Evolutionary conservation across 2,797 vertebrate species (phyloP).

Genomic region (Mareca strepera): DNA sequence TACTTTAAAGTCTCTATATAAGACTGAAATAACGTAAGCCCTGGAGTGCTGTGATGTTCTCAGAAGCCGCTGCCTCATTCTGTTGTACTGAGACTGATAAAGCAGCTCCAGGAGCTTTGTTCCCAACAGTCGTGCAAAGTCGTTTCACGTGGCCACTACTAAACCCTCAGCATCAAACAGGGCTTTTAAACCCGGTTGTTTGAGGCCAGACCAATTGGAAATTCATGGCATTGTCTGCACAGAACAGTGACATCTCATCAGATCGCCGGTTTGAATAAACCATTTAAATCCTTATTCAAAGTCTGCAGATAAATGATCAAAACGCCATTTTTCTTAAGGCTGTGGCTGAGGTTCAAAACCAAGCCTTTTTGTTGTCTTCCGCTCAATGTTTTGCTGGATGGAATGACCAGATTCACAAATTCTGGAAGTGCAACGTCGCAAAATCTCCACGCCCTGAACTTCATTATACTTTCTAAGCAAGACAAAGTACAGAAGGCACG

Average conservation of each 20-base stretch:
- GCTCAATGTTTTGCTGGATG: not conserved
- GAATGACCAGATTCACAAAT: not conserved
- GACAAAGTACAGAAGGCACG: not conserved
- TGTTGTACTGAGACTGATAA: not conserved
- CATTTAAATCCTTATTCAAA: not conserved
- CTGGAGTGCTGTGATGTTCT: not conserved
- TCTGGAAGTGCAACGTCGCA: not conserved
- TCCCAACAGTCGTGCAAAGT: not conserved
- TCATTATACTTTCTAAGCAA: not conserved
- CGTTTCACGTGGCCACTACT: not conserved
- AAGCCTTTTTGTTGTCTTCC: not conserved
- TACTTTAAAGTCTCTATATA: slow-evolving; percentile 4
- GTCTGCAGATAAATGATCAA: not conserved
- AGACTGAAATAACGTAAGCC: not conserved
- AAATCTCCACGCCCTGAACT: not conserved
- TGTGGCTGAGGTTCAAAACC: not conserved
- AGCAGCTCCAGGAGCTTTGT: not conserved
- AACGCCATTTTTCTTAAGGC: not conserved
- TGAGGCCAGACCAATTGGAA: not conserved
- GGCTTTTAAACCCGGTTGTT: not conserved
- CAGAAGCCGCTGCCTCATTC: not conserved
- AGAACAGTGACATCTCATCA: not conserved
- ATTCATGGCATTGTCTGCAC: not conserved
- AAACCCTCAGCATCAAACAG: not conserved
- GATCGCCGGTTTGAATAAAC: not conserved